Percentiles rank a stretch among this genome's conserved stretches.
phyloP scores from a whole-genome alignment of 1,140 invertebrate species.

The Lamellibrachia luymesi region DNA sequence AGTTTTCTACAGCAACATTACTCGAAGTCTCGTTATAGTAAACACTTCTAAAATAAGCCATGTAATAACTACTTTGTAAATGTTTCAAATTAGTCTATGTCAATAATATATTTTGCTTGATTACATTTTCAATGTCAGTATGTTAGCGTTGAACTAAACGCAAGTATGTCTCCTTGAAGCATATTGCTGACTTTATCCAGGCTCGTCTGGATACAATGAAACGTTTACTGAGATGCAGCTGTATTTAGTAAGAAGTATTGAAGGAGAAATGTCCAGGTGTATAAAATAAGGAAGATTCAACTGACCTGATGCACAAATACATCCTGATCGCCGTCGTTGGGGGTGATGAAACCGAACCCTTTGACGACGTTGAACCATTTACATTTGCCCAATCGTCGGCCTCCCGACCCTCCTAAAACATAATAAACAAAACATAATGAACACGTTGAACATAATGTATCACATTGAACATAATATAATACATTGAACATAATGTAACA shows the following conservation, averaged over 20 bases:
- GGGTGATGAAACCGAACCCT: conserved; percentile 88
- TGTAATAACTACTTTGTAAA: no score
- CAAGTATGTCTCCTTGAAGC: no score
- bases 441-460: no score
- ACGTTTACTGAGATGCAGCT: neutral
- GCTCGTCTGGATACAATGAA: neutral
- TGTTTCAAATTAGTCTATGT: no score
- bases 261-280: neutral
- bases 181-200: no score
- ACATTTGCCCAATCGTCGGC: conserved; percentile 71
- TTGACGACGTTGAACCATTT: conserved; percentile 94
- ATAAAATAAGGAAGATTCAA: neutral
- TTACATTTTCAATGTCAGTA: no score
- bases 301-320: conserved; percentile 88
- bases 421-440: neutral
- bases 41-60: no score
- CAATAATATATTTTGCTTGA: no score
- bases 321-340: conserved; percentile 80
- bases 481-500: neutral
- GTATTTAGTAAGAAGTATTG: neutral
- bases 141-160: no score
- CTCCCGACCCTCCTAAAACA: conserved; percentile 18
- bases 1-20: no score
- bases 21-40: no score
- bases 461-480: neutral